These are phyloP conservation scores for Erythrocercus mccallii DNA, from an alignment of 2,113 vertebrate genomes.

Conservation along the genomic window DNA sequence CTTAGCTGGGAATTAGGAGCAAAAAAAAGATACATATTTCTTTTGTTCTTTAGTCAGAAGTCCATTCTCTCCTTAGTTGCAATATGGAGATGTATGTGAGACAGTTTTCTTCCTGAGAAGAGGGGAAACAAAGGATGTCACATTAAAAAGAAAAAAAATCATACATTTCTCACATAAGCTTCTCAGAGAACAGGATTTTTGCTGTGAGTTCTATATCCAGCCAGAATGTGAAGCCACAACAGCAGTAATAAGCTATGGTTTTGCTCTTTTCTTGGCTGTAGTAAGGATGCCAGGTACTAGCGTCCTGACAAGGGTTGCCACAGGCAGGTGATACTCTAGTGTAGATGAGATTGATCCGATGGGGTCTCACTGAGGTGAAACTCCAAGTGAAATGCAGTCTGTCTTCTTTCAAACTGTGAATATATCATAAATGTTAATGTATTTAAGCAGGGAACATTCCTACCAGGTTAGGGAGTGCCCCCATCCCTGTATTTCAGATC, in stretches of 20 bases:
- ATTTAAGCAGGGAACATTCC: neutral
- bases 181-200: neutral
- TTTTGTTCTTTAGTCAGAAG: neutral
- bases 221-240: neutral
- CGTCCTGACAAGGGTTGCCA: neutral
- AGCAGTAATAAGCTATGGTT: neutral
- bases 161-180: fast-evolving
- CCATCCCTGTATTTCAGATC: neutral
- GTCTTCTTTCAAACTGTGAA: neutral
- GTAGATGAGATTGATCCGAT: neutral
- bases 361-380: neutral
- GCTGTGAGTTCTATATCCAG: neutral
- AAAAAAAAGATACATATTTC: neutral
- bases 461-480: neutral
- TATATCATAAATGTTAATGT: neutral
- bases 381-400: neutral
- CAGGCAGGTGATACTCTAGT: neutral
- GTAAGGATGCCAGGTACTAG: neutral
- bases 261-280: neutral
- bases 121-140: neutral
- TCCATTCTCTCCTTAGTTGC: neutral
- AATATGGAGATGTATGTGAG: neutral
- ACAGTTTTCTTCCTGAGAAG: neutral
- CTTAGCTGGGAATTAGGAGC: neutral
- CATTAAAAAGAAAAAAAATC: neutral